phyloP scores from a whole-genome alignment of 2,113 vertebrate species.

The Crotalus helleri region DNA sequence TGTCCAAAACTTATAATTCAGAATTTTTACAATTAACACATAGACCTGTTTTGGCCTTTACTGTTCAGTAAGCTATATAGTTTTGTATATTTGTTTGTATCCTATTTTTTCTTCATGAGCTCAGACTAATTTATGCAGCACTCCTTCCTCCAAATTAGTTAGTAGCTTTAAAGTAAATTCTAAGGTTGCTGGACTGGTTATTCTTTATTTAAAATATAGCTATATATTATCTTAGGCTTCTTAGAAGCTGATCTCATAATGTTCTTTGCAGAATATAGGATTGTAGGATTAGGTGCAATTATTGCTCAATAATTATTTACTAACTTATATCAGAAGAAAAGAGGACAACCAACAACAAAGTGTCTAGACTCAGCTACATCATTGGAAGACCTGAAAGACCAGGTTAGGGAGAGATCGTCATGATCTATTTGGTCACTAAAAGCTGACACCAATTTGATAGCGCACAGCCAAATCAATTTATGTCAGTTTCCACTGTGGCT shows the following conservation, averaged over 20 bases:
- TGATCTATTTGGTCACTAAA: background rate
- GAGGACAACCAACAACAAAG: background rate
- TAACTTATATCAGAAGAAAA: background rate
- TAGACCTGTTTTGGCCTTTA: background rate
- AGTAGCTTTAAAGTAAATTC: conserved; percentile 49
- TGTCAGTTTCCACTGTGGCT: too few relatives aligned
- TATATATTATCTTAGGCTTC: background rate
- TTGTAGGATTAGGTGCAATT: background rate
- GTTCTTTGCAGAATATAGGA: background rate
- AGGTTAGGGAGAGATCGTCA: background rate
- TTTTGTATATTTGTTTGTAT: background rate
- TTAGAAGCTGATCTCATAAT: background rate
- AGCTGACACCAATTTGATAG: too few relatives aligned
- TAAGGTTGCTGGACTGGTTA: conserved; percentile 33
- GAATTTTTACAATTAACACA: background rate
- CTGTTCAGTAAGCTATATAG: background rate
- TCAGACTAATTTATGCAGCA: background rate
- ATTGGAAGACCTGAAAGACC: background rate
- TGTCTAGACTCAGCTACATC: background rate
- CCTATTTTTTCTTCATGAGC: background rate
- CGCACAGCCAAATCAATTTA: too few relatives aligned
- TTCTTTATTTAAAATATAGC: background rate
- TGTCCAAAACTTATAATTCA: background rate
- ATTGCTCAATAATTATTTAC: background rate
- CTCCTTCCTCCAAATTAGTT: conserved; percentile 19